Percentiles rank a stretch among this genome's conserved stretches.
Evolutionary conservation across 1,140 invertebrate genomes (phyloP).

Genomic region (Cyrtorhinus lividipennis): DNA sequence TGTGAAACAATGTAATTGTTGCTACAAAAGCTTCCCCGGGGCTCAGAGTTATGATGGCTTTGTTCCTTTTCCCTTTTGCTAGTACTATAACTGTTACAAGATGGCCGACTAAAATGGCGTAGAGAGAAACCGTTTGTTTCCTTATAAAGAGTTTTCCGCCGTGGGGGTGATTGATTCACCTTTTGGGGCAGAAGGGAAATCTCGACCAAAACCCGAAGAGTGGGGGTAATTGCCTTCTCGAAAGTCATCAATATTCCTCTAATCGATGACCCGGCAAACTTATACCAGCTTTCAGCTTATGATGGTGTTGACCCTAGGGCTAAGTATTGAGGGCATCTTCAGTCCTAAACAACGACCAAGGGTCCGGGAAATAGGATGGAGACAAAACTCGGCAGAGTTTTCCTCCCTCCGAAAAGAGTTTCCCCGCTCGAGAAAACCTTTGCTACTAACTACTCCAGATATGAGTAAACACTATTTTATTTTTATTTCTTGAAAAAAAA

Average conservation of each 20-base stretch:
- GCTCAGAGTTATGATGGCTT: neutral
- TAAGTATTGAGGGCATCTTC: too few relatives aligned
- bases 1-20: slow-evolving; percentile 19
- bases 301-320: too few relatives aligned
- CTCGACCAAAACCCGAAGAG: neutral
- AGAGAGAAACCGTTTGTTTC: neutral
- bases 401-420: too few relatives aligned
- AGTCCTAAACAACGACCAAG: too few relatives aligned
- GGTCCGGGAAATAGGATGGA: too few relatives aligned
- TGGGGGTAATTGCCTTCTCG: neutral
- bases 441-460: too few relatives aligned
- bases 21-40: slow-evolving; percentile 15
- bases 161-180: neutral
- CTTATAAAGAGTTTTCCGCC: neutral
- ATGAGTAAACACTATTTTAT: too few relatives aligned
- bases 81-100: slow-evolving; percentile 2
- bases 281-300: too few relatives aligned
- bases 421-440: too few relatives aligned
- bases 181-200: neutral
- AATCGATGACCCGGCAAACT: neutral
- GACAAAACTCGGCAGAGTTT: too few relatives aligned
- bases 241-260: neutral
- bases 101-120: slow-evolving; percentile 7
- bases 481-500: too few relatives aligned
- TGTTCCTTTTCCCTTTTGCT: slow-evolving; percentile 7